A percentile compares a stretch with the other conserved stretches of the same genome.
Conservation (phyloP, 2,113 vertebrate genomes). For the Lampris megalopsis region DNA sequence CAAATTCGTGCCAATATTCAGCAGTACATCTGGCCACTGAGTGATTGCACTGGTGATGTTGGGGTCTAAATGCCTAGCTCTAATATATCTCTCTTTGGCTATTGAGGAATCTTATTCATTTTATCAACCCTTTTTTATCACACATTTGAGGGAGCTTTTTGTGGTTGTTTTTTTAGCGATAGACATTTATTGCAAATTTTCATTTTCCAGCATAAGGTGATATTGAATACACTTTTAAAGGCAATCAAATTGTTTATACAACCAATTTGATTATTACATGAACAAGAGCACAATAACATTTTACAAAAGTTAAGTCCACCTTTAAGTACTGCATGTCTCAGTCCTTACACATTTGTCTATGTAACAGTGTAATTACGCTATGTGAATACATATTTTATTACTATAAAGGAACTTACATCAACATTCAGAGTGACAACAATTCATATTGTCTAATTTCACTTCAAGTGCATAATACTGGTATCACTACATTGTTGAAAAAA, state of each 20-base stretch:
- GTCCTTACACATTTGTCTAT: conserved; percentile 31
- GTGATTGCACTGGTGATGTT: too few species aligned
- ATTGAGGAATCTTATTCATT: neutral
- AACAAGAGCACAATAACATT: conserved; percentile 38
- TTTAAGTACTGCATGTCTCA: conserved; percentile 32
- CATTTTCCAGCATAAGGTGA: conserved; percentile 67
- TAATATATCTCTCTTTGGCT: too few species aligned
- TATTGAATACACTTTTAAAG: conserved; percentile 57
- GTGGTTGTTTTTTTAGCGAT: neutral
- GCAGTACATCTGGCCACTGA: too few species aligned
- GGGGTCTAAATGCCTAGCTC: too few species aligned
- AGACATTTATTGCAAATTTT: conserved; percentile 71
- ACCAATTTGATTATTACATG: conserved; percentile 44
- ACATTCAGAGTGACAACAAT: conserved; percentile 71
- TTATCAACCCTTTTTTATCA: conserved; percentile 11
- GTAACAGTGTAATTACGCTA: conserved; percentile 13
- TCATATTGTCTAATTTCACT: conserved; percentile 67
- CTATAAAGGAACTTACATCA: conserved; percentile 54
- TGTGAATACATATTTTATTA: conserved; percentile 41
- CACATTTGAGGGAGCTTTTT: conserved; percentile 1
- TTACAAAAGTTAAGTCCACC: conserved; percentile 39
- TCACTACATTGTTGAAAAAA: conserved; percentile 52
- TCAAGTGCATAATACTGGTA: conserved; percentile 73
- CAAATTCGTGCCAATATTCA: too few species aligned
- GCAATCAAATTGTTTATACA: conserved; percentile 57